Conservation (phyloP, 2,797 vertebrate genomes). For the Onychomys arenicola region DNA sequence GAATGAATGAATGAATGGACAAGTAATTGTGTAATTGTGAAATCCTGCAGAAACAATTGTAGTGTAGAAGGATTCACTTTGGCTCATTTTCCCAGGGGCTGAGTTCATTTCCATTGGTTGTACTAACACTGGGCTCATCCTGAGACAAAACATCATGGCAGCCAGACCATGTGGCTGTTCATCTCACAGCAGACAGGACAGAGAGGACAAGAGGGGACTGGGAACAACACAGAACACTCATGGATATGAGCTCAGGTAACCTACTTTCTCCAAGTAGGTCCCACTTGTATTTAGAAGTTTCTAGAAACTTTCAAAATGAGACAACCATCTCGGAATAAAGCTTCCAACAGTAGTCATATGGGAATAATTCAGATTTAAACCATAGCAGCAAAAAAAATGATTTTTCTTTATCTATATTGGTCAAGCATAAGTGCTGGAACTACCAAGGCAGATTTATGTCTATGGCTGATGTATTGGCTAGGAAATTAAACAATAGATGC, state of each 20-base stretch:
- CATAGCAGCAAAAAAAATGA: neutral
- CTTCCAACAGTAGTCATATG: neutral
- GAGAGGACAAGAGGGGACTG: neutral
- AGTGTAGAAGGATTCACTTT: neutral
- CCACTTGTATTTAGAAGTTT: neutral
- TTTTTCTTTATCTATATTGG: neutral
- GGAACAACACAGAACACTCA: neutral
- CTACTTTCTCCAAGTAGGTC: neutral
- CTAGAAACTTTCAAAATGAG: neutral
- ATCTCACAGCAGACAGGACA: neutral
- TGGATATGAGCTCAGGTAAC: too few relatives aligned
- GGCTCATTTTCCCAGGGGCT: neutral
- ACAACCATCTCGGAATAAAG: neutral
- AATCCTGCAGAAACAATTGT: neutral
- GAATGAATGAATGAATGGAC: neutral
- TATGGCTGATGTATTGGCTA: neutral
- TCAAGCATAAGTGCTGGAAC: neutral
- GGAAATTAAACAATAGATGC: conserved; percentile 13
- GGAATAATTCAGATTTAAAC: neutral
- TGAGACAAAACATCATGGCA: neutral
- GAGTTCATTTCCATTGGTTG: neutral
- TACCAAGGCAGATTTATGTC: neutral
- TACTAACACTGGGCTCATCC: neutral
- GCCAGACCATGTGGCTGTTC: neutral
- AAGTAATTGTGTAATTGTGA: neutral